Percentiles rank a stretch among this genome's conserved stretches.
Evolutionary conservation across 2,113 vertebrate genomes (phyloP).

Genomic region (Stictonetta naevosa): DNA sequence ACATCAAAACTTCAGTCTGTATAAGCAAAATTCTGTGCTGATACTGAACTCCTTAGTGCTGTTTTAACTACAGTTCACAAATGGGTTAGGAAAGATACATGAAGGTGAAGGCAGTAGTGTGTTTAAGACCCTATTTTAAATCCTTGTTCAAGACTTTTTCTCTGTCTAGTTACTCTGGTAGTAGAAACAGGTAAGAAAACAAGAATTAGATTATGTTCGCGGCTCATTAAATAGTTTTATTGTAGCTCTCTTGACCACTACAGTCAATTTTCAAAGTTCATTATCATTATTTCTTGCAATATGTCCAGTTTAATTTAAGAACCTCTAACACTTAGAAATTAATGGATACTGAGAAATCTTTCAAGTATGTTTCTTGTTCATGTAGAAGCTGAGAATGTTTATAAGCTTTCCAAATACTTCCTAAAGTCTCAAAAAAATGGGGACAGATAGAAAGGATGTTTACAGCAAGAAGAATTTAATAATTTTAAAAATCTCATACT

Average conservation of each 20-base stretch:
- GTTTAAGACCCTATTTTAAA: background rate
- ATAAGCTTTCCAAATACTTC: background rate
- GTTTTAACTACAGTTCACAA: background rate
- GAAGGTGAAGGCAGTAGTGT: background rate
- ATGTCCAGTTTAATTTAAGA: background rate
- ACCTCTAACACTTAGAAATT: background rate
- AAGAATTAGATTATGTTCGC: background rate
- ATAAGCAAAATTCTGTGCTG: background rate
- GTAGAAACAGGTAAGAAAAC: background rate
- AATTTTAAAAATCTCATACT: background rate
- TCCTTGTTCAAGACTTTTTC: background rate
- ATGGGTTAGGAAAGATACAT: background rate
- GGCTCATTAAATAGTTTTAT: background rate
- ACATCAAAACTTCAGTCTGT: background rate
- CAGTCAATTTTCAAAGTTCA: background rate
- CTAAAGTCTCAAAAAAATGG: background rate
- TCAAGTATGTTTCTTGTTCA: background rate
- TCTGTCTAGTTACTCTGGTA: background rate
- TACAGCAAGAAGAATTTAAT: background rate
- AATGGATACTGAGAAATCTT: background rate
- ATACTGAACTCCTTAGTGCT: background rate
- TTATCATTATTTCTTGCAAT: background rate
- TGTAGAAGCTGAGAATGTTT: background rate
- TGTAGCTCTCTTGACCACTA: background rate
- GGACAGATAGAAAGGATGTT: background rate